Base-by-base conservation (phyloP, 2,888 invertebrate genomes). In the Drosophila neonasuta region DNA sequence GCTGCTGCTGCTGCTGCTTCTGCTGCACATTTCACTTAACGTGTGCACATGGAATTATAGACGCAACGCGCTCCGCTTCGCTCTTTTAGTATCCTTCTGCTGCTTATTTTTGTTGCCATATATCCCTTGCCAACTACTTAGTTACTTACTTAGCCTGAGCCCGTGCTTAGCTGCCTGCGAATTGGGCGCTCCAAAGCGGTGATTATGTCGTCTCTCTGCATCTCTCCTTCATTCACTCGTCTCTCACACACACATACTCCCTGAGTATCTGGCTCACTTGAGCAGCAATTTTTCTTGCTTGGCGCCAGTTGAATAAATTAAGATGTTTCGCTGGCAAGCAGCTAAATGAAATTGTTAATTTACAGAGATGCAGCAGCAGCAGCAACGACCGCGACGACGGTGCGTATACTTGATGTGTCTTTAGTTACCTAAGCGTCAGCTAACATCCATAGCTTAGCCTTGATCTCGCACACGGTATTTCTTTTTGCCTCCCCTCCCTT, bases 341-440 rank as follows among this genome's bases (percentile, higher is more conserved):
- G 71, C 81, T 76, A 74, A 86, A 86, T 81, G 68, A 81, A 86
- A 81, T 86, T 86, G 86, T 78, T 84, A 75, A 81, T 84, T 74
- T 68, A 66, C 67, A 59, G 64, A 63, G 68, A 58, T 69, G 86
- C 65, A 71, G 52, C 39, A 45, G 34, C 2, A 17, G 24, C 24
- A 24, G 24, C 36, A 34, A 10, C 34, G n/a, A 36, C 36, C 5
- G 6, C 48, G 29, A 13, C 34, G 39, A 8, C 13, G 51, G 60
- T 57, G 74, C 80, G 80, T 80, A 81, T 83, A 80, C 86, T 86
- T 86, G 78, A 81, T 86, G 71, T 66, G 67, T 63, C 68, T 80
- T 79, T 72, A 72, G 77, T 72, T 77, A 65, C 65, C 67, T 49
- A 32, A 58, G 58, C 32, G 32, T 49, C 50, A 20, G 52, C 49